Percentiles rank a stretch among this genome's conserved stretches.
phyloP scores from a whole-genome alignment of 2,888 invertebrate genomes.

The Gandaritis pyraliata region DNA sequence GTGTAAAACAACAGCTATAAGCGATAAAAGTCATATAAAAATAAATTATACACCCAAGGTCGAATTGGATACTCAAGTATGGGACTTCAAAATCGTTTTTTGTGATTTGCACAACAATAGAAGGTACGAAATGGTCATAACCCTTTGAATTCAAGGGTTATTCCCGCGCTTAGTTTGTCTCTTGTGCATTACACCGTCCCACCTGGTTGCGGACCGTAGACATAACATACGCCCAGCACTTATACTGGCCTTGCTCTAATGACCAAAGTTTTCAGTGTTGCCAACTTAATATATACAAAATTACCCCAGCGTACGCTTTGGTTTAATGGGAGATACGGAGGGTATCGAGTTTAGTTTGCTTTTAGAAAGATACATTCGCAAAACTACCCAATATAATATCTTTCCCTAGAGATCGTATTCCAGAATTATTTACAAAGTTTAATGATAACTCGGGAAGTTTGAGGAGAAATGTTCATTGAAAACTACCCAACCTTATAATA shows the following conservation, averaged over 20 bases:
- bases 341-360: constrained; percentile 50
- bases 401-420: too few species aligned
- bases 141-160: too few species aligned
- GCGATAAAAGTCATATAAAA: constrained; percentile 13
- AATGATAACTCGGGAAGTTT: too few species aligned
- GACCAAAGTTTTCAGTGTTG: constrained; percentile 73
- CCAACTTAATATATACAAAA: constrained; percentile 75
- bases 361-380: constrained; percentile 35
- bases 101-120: too few species aligned
- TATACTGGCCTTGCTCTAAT: constrained; percentile 73
- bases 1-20: constrained; percentile 37
- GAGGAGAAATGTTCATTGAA: too few species aligned
- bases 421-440: too few species aligned
- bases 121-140: too few species aligned
- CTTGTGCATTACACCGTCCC: constrained; percentile 49
- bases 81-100: too few species aligned
- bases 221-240: constrained; percentile 67
- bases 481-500: too few species aligned
- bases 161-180: constrained; percentile 21
- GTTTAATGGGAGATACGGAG: constrained; percentile 39
- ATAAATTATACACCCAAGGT: too few species aligned
- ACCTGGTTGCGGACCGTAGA: constrained; percentile 68
- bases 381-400: too few species aligned
- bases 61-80: too few species aligned
- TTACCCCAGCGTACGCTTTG: constrained; percentile 60